Base-by-base conservation (phyloP, 2,113 vertebrate species). In the Anhinga rufa region DNA sequence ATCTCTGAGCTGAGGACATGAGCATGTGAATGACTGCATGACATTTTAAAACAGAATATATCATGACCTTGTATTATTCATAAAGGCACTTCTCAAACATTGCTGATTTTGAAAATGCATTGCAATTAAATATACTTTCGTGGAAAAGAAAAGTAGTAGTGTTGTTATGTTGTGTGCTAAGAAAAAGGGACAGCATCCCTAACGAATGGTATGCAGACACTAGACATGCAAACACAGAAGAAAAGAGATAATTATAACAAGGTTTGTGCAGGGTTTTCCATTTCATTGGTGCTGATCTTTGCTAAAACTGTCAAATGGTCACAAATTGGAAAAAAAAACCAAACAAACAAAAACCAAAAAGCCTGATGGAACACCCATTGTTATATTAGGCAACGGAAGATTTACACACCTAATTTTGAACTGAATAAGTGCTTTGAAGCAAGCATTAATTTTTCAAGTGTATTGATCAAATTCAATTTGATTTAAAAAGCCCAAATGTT, bases 191-290 rank as follows among this genome's bases (percentile, higher is more conserved):
- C 75, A 82, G 81, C 60, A 95, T 78, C 82, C 97, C 95, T 96
- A 96, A 97, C 15, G 1, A 97, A 98, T 97, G 95, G 92, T 95
- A 97, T 97, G 97, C 74, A 94, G 91, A 98, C 90, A 95, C 86
- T 93, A 92, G 96, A 97, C 97, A 98, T 96, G 95, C 96, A 98
- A 97, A 97, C 96, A 98, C 95, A 98, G 96, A 98, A 98, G 97
- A 98, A 98, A 98, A 98, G 96, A 98, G 98, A 97, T 98, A 97
- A 98, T 98, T 98, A 95, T 96, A 98, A 92, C 96, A 98, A 97
- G 91, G 84, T 96, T 97, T 98, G 95, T 95, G 93, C 95, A 97
- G 95, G 95, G 96, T 97, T 98, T 97, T 97, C 96, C 95, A 96
- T 97, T 98, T 97, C 93, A 92, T 92, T 85, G 89, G 65, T 88